These are phyloP conservation scores for Argyra leucocephala DNA, from an alignment of 2,888 invertebrate species.

Conservation along the genomic window DNA sequence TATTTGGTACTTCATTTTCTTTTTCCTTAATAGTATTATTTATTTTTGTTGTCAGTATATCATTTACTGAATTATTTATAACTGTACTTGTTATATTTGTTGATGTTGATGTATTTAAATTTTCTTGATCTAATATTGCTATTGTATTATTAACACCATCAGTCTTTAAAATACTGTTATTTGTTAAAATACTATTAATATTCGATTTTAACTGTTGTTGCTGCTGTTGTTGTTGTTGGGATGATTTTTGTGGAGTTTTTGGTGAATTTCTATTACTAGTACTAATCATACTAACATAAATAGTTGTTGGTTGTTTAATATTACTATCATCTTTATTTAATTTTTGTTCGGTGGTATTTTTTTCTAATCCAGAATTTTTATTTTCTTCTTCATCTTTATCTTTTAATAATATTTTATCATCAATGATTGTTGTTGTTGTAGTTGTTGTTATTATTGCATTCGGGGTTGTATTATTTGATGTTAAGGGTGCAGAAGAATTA, in stretches of 20 bases:
- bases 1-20: conserved; percentile 7
- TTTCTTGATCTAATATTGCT: background rate
- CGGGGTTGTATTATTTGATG: background rate
- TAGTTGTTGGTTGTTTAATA: conserved; percentile 29
- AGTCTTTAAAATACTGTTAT: conserved; percentile 38
- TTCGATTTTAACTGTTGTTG: conserved; percentile 15
- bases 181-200: conserved; percentile 33
- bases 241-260: background rate
- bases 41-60: background rate
- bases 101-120: conserved; percentile 13
- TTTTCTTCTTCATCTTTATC: conserved; percentile 17
- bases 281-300: conserved; percentile 39
- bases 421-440: conserved; percentile 10
- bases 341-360: conserved; percentile 14
- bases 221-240: conserved; percentile 12
- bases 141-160: conserved; percentile 17
- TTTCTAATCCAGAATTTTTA: conserved; percentile 14
- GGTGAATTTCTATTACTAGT: conserved; percentile 21
- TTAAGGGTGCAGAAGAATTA: conserved; percentile 1
- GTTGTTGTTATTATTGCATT: conserved; percentile 10
- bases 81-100: background rate
- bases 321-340: conserved; percentile 13
- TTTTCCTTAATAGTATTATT: background rate
- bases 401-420: conserved; percentile 17
- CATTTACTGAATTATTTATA: background rate